phyloP scores from a whole-genome alignment of 2,888 invertebrate species.

The Camptogramma bilineatum region DNA sequence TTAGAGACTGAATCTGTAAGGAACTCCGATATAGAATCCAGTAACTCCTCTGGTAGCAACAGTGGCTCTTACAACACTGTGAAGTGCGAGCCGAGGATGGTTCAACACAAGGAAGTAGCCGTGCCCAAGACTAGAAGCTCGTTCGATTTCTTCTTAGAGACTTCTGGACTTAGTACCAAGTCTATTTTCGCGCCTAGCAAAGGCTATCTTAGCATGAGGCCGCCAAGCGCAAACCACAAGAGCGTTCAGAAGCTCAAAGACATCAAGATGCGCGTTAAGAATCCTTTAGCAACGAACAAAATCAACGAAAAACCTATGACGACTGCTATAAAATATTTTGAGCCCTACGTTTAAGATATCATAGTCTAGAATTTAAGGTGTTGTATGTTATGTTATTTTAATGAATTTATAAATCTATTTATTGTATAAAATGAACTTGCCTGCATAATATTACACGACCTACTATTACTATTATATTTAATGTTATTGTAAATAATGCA shows the following conservation, averaged over 20 bases:
- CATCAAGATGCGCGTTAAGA: constrained; percentile 90
- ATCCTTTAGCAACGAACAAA: constrained; percentile 86
- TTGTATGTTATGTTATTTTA: constrained; percentile 51
- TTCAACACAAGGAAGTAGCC: constrained; percentile 61
- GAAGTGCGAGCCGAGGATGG: constrained; percentile 77
- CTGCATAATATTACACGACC: constrained; percentile 73
- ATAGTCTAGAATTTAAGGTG: constrained; percentile 42
- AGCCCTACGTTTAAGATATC: constrained; percentile 77
- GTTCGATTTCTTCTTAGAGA: constrained; percentile 92
- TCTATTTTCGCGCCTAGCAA: constrained; percentile 87
- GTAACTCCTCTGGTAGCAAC: constrained; percentile 83
- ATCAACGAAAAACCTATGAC: constrained; percentile 84
- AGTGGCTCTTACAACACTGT: constrained; percentile 79
- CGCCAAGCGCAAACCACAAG: constrained; percentile 90
- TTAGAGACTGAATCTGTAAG: constrained; percentile 86
- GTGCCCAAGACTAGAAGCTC: constrained; percentile 77
- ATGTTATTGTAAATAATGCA: constrained; percentile 75
- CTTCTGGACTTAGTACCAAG: constrained; percentile 92
- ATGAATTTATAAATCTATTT: constrained; percentile 73
- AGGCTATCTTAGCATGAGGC: constrained; percentile 74
- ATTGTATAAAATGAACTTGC: constrained; percentile 82
- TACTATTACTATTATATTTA: constrained; percentile 67
- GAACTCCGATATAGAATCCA: constrained; percentile 89
- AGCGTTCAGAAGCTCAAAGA: constrained; percentile 91
- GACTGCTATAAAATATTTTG: constrained; percentile 85